Percentiles rank a stretch among this genome's conserved stretches.
phyloP scores from a whole-genome alignment of 64 coral and sea anemone species.

The Trachythela sp. region DNA sequence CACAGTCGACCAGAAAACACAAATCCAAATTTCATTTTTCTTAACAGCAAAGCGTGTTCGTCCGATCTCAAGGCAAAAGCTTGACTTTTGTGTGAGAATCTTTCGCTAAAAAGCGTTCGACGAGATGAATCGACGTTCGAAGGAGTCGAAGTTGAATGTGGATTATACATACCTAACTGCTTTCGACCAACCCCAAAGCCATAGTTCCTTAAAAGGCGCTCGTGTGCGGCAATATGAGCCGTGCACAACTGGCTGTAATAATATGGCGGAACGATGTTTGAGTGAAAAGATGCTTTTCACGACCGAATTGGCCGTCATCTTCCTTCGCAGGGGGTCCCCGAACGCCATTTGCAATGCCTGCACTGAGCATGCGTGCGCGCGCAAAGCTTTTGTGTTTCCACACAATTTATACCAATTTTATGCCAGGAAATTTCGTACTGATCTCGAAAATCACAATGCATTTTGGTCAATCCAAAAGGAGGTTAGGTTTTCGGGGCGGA shows the following conservation, averaged over 20 bases:
- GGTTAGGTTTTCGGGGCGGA: too few relatives aligned
- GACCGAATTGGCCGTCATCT: slow-evolving; percentile 20
- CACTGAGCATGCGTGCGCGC: not conserved
- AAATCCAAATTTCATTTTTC: not conserved
- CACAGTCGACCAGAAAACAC: not conserved
- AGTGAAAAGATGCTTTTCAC: slow-evolving; percentile 23
- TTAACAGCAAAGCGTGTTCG: not conserved
- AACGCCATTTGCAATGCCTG: slow-evolving; percentile 7
- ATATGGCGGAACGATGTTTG: not conserved
- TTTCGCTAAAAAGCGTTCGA: not conserved
- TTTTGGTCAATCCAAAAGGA: too few relatives aligned
- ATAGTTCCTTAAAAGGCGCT: not conserved
- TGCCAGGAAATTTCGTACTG: too few relatives aligned
- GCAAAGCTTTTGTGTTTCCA: too few relatives aligned
- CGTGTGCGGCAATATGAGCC: not conserved
- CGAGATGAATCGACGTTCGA: not conserved
- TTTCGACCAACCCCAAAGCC: not conserved
- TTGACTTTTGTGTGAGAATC: not conserved
- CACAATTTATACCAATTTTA: too few relatives aligned
- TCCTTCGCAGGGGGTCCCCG: slow-evolving; percentile 20
- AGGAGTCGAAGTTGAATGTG: not conserved
- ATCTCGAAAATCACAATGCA: not conserved
- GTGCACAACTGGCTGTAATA: not conserved
- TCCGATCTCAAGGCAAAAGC: not conserved
- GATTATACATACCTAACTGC: not conserved